Evolutionary conservation across 53 echinoderm and acorn worm genomes (phyloP).

Genomic region (Hippasteria phrygiana): DNA sequence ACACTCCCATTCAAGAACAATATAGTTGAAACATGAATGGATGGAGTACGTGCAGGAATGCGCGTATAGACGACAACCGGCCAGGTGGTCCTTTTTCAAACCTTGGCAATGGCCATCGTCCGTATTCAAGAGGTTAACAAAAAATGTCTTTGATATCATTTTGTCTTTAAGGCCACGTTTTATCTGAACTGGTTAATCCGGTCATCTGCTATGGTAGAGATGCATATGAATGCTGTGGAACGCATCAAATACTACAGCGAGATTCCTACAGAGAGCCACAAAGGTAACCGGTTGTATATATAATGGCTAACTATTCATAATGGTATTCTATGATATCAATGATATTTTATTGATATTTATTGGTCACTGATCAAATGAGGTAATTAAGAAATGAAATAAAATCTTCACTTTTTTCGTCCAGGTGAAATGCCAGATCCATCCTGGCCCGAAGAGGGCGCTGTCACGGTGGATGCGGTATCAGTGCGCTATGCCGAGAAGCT

Average conservation of each 20-base stretch:
- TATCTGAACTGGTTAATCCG: constrained; percentile 48
- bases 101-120: too few relatives aligned
- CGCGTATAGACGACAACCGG: too few relatives aligned
- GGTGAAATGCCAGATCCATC: constrained; percentile 3
- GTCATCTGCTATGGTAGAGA: constrained; percentile 31
- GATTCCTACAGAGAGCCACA: constrained; percentile 23
- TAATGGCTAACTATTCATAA: neutral
- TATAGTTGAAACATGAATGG: too few relatives aligned
- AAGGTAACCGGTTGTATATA: constrained; percentile 20
- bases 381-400: neutral
- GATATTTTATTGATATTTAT: too few relatives aligned
- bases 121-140: too few relatives aligned
- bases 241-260: constrained; percentile 49
- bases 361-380: too few relatives aligned
- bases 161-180: constrained; percentile 11
- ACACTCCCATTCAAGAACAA: too few relatives aligned
- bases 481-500: constrained; percentile 51
- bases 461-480: constrained; percentile 21
- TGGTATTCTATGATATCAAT: too few relatives aligned
- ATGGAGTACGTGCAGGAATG: too few relatives aligned
- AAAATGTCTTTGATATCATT: neutral
- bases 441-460: constrained; percentile 37
- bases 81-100: too few relatives aligned
- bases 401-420: neutral
- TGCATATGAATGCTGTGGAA: constrained; percentile 57